Evolutionary conservation across 2,797 vertebrate species (phyloP).

Genomic region (Leptatherina wallacei): DNA sequence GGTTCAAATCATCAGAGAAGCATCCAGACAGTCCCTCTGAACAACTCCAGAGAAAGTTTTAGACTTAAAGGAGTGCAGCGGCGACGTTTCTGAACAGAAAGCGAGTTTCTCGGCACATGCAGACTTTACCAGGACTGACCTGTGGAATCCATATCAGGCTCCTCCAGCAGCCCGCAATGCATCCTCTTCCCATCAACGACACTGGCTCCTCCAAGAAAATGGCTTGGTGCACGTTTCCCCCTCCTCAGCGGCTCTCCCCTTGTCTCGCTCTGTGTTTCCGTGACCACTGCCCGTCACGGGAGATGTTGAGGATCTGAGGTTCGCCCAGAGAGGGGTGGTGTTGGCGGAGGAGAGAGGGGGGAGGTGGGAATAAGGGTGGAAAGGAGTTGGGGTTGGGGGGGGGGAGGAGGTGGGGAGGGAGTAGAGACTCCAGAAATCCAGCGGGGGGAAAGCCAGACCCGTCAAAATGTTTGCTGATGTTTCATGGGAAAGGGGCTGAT

Average conservation of each 20-base stretch:
- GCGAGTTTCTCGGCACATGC: constrained; percentile 46
- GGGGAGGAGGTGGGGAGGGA: constrained; percentile 41
- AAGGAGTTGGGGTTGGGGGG: constrained; percentile 32
- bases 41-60: constrained; percentile 50
- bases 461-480: constrained; percentile 99
- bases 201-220: constrained; percentile 87
- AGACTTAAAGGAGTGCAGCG: constrained; percentile 37
- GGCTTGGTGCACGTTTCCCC: constrained; percentile 78
- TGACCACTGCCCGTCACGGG: constrained; percentile 81
- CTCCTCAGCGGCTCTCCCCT: constrained; percentile 74
- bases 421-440: constrained; percentile 91
- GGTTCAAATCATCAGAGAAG: constrained; percentile 17
- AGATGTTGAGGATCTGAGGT: constrained; percentile 85
- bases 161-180: constrained; percentile 99
- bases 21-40: constrained; percentile 25
- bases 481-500: constrained; percentile 99
- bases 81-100: constrained; percentile 31
- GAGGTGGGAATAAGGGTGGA: constrained; percentile 67
- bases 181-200: constrained; percentile 98
- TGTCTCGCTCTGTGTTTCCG: constrained; percentile 74
- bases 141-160: constrained; percentile 99
- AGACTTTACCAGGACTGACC: constrained; percentile 87
- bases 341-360: constrained; percentile 60
- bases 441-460: constrained; percentile 94
- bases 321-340: constrained; percentile 73